These are phyloP conservation scores for Parapsyche elsis DNA, from an alignment of 1,140 invertebrate species.

Conservation along the genomic window DNA sequence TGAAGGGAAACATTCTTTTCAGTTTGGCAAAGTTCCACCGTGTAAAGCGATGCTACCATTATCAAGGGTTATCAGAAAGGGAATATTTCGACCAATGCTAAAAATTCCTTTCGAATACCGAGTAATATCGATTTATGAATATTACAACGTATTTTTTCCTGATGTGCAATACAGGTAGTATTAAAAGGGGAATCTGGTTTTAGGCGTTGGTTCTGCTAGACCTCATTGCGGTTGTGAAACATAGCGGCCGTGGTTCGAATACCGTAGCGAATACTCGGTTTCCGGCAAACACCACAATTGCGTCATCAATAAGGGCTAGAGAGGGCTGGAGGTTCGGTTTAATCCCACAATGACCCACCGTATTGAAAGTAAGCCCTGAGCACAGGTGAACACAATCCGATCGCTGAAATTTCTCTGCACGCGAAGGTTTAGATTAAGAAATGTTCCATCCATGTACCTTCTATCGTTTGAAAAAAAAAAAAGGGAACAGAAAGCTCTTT, in stretches of 20 bases:
- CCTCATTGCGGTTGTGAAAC: conserved; percentile 25
- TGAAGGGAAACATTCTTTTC: conserved; percentile 6
- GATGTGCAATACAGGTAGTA: background rate
- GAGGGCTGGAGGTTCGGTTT: background rate
- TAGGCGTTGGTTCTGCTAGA: background rate
- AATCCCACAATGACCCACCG: background rate
- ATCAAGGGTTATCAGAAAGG: background rate
- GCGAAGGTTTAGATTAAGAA: no score
- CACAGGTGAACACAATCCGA: no score
- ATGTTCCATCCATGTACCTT: no score
- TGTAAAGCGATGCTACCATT: background rate
- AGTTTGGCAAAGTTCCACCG: conserved; percentile 18
- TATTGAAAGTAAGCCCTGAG: conserved; percentile 13
- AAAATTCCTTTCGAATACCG: no score
- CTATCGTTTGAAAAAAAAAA: no score
- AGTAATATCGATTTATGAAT: background rate
- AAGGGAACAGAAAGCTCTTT: no score
- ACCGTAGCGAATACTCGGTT: conserved; percentile 25
- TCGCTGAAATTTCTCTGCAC: no score
- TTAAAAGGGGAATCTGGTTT: conserved; percentile 28
- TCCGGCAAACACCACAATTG: conserved; percentile 33
- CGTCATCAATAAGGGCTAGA: conserved; percentile 33
- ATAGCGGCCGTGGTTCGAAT: conserved; percentile 37
- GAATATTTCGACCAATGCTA: background rate
- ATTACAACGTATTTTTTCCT: background rate